A percentile compares a stretch with the other conserved stretches of the same genome.
Evolutionary conservation across 2,888 invertebrate species (phyloP).

Genomic region (Harpagoxenus sublaevis): DNA sequence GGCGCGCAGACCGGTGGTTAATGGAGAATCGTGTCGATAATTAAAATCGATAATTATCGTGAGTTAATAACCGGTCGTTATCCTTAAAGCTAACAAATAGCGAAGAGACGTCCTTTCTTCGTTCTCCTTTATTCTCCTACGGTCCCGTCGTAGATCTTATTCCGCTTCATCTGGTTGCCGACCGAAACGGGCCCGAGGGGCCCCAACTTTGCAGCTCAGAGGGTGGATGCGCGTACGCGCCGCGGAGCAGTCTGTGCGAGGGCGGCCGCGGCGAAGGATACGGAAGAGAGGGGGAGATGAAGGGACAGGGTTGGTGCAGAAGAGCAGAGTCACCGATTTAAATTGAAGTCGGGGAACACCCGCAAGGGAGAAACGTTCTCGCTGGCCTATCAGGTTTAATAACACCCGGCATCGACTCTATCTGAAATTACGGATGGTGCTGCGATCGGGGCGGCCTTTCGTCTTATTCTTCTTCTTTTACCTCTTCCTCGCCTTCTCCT

Average conservation of each 20-base stretch:
- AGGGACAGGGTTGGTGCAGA: constrained; percentile 72
- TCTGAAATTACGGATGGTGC: constrained; percentile 73
- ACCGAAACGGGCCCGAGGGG: constrained; percentile 64
- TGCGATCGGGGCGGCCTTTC: constrained; percentile 56
- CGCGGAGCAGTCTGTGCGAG: constrained; percentile 23
- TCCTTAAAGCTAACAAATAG: constrained; percentile 81
- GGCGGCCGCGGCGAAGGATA: constrained; percentile 46
- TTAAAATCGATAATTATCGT: constrained; percentile 85
- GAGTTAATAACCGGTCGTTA: constrained; percentile 85
- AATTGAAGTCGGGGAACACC: constrained; percentile 83
- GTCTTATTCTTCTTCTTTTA: constrained; percentile 33
- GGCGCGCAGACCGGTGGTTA: constrained; percentile 52
- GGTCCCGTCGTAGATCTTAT: constrained; percentile 66
- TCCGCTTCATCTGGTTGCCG: constrained; percentile 63
- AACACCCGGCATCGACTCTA: constrained; percentile 74
- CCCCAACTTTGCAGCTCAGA: constrained; percentile 41
- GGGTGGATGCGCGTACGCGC: constrained; percentile 54
- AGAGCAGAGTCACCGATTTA: constrained; percentile 84
- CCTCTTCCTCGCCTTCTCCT: constrained; percentile 20
- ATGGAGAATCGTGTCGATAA: constrained; percentile 79
- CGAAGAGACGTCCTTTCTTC: constrained; percentile 60
- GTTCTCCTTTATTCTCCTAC: constrained; percentile 10
- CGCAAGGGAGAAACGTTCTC: constrained; percentile 77
- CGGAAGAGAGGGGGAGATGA: constrained; percentile 26
- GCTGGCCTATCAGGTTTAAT: constrained; percentile 77